Evolutionary conservation across 2,797 vertebrate species (phyloP), one percentile per base, ranked within the genome.

Genomic region (Tapera naevia): DNA sequence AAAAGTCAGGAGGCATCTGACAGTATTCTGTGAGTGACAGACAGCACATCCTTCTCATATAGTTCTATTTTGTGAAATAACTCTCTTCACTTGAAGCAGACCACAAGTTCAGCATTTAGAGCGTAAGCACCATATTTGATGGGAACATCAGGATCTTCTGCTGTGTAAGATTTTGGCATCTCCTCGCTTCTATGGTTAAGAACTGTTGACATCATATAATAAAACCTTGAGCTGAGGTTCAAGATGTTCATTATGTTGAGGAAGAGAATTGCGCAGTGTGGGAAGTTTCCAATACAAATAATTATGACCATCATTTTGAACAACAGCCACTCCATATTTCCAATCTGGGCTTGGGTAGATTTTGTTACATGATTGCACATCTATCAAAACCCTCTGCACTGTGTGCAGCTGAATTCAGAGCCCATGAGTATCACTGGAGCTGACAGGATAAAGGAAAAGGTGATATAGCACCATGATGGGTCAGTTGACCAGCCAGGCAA

Each of bases 161-260:
- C 90, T 80, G 70, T 11, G 41, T 73, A 70, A 83, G 86, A 45
- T 76, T 94, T 87, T 95, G 88, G 83, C 83, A 80, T 37, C 50
- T 75, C 41, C 58, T 88, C 37, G 45, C 32, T 88, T 71, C 71
- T 50, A 88, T 23, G 62, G 67, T 60, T 84, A 48, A 46, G 28
- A 93, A 81, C 46, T 60, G 78, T 70, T 96, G 93, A 94, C 90
- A 76, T 69, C 62, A 92, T 80, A 79, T 90, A 93, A 94, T 79
- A 93, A 84, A 90, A 69, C 56, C 64, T 54, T 39, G 56, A 76
- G 60, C n/a, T 84, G 78, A 93, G 39, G 56, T 84, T 91, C 56
- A 45, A 69, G 51, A 94, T 64, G 39, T 79, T 94, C 90, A 43
- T 88, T 82, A 81, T 53, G 56, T 74, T 60, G 51, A 70, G 83